Conservation (phyloP, 1,140 invertebrate genomes). For the Plodia interpunctella region DNA sequence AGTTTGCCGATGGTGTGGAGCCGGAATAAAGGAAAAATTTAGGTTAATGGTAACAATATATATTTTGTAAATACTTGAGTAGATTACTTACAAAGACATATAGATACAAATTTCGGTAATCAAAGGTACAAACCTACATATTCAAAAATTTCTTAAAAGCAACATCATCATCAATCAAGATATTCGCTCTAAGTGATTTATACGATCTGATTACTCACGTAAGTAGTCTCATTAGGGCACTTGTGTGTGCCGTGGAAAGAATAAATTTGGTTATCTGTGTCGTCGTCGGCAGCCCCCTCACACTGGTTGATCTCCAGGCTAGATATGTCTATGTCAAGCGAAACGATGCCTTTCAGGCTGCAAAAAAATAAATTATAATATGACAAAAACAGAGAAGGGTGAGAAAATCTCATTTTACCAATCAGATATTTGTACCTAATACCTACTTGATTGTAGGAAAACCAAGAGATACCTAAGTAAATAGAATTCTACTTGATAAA, state of each 20-base stretch:
- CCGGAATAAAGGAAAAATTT: no score
- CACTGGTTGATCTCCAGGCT: constrained; percentile 92
- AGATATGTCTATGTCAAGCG: constrained; percentile 90
- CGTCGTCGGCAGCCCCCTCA: constrained; percentile 70
- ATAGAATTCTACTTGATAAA: no score
- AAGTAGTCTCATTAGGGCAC: constrained; percentile 87
- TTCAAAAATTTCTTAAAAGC: no score
- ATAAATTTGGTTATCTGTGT: constrained; percentile 69
- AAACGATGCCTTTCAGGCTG: constrained; percentile 86
- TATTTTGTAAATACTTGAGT: no score
- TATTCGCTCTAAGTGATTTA: not conserved
- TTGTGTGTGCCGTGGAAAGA: constrained; percentile 89
- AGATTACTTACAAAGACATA: no score
- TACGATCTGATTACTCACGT: constrained; percentile 73
- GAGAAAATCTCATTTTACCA: not conserved
- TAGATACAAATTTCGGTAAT: no score
- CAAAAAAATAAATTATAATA: constrained; percentile 28
- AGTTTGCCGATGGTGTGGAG: no score
- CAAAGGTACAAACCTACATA: no score
- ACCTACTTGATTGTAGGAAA: no score
- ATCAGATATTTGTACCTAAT: not conserved
- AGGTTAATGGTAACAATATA: no score
- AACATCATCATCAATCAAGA: not conserved
- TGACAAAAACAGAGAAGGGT: not conserved
- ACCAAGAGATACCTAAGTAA: no score